These are phyloP conservation scores for Coelopa pilipes DNA, from an alignment of 2,888 invertebrate genomes.

Conservation along the genomic window DNA sequence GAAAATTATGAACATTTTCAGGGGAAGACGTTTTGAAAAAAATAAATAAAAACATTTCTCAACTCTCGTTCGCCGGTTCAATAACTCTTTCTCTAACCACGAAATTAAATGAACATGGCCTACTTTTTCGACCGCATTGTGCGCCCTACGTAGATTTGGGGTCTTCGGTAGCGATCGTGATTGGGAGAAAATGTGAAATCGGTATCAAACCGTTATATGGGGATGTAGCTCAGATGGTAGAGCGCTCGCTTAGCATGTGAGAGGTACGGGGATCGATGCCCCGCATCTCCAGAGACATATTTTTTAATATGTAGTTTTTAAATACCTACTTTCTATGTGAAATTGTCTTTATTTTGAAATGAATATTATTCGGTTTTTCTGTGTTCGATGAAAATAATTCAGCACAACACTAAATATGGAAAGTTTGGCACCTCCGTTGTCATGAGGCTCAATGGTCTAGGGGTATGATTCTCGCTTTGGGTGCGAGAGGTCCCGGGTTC, in stretches of 20 bases:
- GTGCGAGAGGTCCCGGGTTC: slow-evolving; percentile 75
- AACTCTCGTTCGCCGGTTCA: too few species aligned
- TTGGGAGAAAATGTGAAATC: not conserved
- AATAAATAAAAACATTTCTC: too few species aligned
- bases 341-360: not conserved
- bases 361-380: not conserved
- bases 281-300: slow-evolving; percentile 62
- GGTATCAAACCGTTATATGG: slow-evolving; percentile 44
- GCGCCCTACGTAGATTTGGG: not conserved
- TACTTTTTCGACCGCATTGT: not conserved
- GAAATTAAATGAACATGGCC: not conserved
- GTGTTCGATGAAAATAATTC: not conserved
- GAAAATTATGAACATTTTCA: too few species aligned
- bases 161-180: too few species aligned
- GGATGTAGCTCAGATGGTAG: slow-evolving; percentile 68
- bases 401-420: not conserved
- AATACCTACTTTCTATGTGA: not conserved
- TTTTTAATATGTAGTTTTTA: slow-evolving; percentile 43
- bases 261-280: slow-evolving; percentile 64
- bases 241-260: slow-evolving; percentile 65
- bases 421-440: not conserved
- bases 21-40: too few species aligned
- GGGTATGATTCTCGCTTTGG: slow-evolving; percentile 74
- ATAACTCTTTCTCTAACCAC: too few species aligned
- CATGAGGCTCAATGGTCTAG: slow-evolving; percentile 69